These are phyloP conservation scores for Dasypus novemcinctus DNA, from an alignment of 2,113 vertebrate species.

Conservation along the genomic window DNA sequence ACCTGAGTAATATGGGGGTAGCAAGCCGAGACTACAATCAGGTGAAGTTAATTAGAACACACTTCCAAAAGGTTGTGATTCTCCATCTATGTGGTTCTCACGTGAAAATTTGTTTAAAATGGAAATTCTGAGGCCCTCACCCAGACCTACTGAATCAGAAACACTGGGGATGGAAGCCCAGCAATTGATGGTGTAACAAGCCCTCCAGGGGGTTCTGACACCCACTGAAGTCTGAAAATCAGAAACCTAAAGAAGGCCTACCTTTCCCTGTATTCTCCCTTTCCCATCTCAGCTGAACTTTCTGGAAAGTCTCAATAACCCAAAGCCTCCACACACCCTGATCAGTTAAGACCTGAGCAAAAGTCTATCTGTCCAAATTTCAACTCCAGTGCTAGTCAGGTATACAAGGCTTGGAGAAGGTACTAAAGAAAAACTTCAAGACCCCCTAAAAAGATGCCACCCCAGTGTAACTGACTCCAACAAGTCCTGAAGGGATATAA, in stretches of 20 bases:
- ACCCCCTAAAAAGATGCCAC: neutral
- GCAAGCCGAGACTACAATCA: neutral
- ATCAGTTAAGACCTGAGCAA: neutral
- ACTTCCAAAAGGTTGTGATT: neutral
- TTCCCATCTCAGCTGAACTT: neutral
- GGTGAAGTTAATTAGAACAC: neutral
- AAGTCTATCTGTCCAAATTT: neutral
- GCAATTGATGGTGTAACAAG: neutral
- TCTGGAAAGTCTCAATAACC: neutral
- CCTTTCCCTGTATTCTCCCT: neutral
- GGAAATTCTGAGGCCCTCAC: neutral
- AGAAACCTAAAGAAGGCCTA: neutral
- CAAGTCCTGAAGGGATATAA: neutral
- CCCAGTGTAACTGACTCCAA: no score
- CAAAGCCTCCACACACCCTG: neutral
- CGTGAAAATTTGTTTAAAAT: neutral
- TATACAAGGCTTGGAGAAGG: neutral
- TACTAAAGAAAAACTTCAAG: neutral
- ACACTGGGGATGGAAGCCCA: neutral
- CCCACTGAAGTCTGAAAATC: neutral
- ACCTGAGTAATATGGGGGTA: accelerated
- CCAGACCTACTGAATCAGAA: neutral
- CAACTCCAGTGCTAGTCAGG: neutral
- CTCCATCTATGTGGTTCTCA: neutral
- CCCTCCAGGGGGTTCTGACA: neutral